Conservation (phyloP, 2,113 vertebrate species). For the Ptilorrhoa leucosticta region DNA sequence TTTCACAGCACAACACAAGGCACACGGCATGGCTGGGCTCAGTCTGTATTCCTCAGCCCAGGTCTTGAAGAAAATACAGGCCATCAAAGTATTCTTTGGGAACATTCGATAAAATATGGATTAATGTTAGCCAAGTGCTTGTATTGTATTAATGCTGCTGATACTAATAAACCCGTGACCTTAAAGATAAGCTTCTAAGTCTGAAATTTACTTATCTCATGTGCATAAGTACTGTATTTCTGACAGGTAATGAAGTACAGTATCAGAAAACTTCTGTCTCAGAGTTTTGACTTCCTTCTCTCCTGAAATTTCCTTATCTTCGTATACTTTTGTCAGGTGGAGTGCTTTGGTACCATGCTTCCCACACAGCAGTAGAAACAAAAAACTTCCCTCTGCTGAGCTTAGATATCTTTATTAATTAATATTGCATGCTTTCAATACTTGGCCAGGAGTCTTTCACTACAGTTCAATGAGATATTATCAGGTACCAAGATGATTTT, state of each 20-base stretch:
- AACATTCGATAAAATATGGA: background rate
- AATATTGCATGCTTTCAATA: background rate
- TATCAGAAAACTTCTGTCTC: background rate
- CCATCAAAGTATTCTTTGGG: background rate
- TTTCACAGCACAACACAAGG: background rate
- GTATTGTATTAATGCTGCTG: background rate
- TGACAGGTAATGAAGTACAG: background rate
- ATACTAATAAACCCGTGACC: background rate
- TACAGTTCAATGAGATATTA: background rate
- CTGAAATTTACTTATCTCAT: background rate
- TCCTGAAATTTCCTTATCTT: background rate
- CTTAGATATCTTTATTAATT: background rate
- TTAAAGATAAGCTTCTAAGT: background rate
- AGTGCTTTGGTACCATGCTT: background rate
- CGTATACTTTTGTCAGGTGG: background rate
- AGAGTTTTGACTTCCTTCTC: background rate
- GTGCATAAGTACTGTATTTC: background rate
- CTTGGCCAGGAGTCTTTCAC: background rate
- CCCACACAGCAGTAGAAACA: background rate
- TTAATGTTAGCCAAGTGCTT: background rate
- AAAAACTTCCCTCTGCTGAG: background rate
- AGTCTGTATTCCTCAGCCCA: background rate
- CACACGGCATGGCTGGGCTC: background rate
- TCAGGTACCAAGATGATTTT: background rate
- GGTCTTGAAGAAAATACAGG: background rate